Percentiles rank a stretch among this genome's conserved stretches.
Conservation (phyloP, 2,113 vertebrate genomes). For the Sander lucioperca region DNA sequence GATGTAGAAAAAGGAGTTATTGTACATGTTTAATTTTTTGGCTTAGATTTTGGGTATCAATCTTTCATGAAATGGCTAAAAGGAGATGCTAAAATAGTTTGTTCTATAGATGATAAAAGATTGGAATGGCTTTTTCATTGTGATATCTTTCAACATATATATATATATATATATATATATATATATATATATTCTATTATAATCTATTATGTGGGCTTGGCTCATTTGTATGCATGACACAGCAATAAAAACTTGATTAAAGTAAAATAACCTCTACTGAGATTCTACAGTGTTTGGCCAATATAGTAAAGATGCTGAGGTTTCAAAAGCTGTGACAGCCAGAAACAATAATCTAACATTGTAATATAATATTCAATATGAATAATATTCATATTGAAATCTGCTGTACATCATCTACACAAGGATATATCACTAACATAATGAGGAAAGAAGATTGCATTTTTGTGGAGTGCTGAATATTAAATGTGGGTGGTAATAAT, state of each 20-base stretch:
- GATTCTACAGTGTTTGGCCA: conserved; percentile 19
- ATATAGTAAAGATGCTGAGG: conserved; percentile 60
- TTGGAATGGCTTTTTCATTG: not conserved
- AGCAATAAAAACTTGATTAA: conserved; percentile 15
- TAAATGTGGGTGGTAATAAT: conserved; percentile 57
- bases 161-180: no score
- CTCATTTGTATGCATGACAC: conserved; percentile 21
- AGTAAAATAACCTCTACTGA: not conserved
- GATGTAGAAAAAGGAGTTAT: not conserved
- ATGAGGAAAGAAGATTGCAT: conserved; percentile 56
- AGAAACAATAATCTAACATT: conserved; percentile 41
- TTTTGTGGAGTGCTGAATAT: conserved; percentile 61
- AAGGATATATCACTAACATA: conserved; percentile 48
- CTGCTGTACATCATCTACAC: conserved; percentile 14
- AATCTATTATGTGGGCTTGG: not conserved
- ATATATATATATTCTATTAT: no score
- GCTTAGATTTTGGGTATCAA: not conserved
- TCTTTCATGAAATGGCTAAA: not conserved
- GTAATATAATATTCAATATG: conserved; percentile 59
- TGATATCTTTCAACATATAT: no score
- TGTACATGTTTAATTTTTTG: not conserved
- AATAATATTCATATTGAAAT: conserved; percentile 62
- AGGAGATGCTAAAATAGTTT: not conserved
- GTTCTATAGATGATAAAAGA: not conserved
- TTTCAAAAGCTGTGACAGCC: conserved; percentile 47